Evolutionary conservation across 2,113 vertebrate species (phyloP).

Genomic region (Osmerus mordax): DNA sequence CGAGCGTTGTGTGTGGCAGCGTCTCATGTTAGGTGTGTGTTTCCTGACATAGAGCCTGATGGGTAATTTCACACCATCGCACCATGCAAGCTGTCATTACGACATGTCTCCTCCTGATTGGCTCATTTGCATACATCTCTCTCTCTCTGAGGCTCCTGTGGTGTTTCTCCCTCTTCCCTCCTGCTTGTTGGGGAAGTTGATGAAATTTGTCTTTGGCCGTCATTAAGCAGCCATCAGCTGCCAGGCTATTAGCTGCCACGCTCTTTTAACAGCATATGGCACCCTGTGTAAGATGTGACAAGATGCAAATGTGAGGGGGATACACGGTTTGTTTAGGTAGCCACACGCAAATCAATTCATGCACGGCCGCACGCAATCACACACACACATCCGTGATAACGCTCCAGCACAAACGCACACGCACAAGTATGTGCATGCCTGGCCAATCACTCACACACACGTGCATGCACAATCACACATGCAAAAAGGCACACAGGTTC

Average conservation of each 20-base stretch:
- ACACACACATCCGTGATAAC: conserved; percentile 15
- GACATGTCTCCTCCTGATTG: conserved; percentile 37
- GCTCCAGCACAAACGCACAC: background rate
- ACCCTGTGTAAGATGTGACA: conserved; percentile 69
- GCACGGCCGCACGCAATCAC: conserved; percentile 4
- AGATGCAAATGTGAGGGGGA: conserved; percentile 68
- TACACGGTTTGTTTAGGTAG: conserved; percentile 25
- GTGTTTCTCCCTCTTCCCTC: background rate
- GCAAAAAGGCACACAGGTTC: background rate
- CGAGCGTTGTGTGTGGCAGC: background rate
- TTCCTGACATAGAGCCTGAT: conserved; percentile 38
- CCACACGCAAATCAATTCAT: background rate
- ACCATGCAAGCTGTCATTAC: conserved; percentile 38
- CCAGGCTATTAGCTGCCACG: conserved; percentile 73
- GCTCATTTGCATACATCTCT: conserved; percentile 43
- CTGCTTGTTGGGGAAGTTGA: conserved; percentile 66
- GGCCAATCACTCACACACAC: conserved; percentile 12
- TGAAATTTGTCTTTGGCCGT: conserved; percentile 72
- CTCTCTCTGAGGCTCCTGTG: background rate
- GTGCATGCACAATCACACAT: conserved; percentile 11
- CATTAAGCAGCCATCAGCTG: conserved; percentile 71
- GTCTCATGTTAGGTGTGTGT: conserved; percentile 37
- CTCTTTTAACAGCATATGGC: conserved; percentile 74
- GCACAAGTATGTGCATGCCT: background rate
- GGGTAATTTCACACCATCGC: conserved; percentile 51